Evolutionary conservation across 1,140 invertebrate species (phyloP).

Genomic region (Heliconius congener): DNA sequence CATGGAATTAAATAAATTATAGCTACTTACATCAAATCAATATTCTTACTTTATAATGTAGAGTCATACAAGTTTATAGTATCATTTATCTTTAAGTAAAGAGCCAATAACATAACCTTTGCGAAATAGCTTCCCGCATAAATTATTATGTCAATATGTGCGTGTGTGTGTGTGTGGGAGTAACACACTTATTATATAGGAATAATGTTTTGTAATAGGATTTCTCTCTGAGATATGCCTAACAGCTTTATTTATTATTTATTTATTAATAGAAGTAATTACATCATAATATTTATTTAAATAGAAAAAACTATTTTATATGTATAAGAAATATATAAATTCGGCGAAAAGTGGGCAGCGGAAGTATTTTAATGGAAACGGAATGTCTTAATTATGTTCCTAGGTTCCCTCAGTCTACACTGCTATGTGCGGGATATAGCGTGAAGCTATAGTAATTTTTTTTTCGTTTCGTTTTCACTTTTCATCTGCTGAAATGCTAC

Average conservation of each 20-base stretch:
- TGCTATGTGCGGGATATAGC: too few relatives aligned
- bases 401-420: too few relatives aligned
- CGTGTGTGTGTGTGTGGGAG: not conserved
- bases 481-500: too few relatives aligned
- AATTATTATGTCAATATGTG: constrained; percentile 18
- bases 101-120: constrained; percentile 23
- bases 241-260: not conserved
- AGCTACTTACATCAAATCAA: not conserved
- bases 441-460: too few relatives aligned
- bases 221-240: not conserved
- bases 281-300: not conserved
- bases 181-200: constrained; percentile 3
- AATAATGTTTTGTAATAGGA: not conserved
- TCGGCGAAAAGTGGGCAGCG: too few relatives aligned
- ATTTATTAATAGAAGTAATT: not conserved
- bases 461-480: too few relatives aligned
- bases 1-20: not conserved
- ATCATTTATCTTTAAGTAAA: constrained; percentile 9
- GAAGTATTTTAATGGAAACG: too few relatives aligned
- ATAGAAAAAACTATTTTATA: too few relatives aligned
- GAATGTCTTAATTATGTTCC: too few relatives aligned
- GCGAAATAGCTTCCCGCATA: constrained; percentile 19
- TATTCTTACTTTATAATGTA: not conserved
- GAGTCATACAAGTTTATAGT: not conserved
- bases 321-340: too few relatives aligned